A percentile compares a stretch with the other conserved stretches of the same genome.
phyloP scores from a whole-genome alignment of 2,113 vertebrate species.

The Otocyon megalotis region DNA sequence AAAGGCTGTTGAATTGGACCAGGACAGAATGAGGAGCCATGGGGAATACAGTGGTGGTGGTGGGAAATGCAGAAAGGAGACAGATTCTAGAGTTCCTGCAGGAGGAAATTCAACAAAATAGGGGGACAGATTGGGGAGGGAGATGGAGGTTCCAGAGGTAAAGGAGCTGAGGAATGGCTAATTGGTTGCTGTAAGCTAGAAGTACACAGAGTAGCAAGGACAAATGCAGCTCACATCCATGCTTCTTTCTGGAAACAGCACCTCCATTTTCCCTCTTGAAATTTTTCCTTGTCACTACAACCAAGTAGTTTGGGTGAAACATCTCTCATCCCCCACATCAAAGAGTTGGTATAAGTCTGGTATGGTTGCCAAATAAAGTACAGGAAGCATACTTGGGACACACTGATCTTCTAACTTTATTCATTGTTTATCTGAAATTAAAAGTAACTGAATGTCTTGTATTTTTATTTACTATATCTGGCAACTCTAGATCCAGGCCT shows the following conservation, averaged over 20 bases:
- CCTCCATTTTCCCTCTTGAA: neutral
- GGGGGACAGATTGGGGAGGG: no score
- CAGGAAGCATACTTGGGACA: neutral
- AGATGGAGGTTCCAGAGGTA: neutral
- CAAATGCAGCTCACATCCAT: neutral
- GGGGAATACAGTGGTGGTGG: no score
- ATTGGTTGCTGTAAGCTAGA: neutral
- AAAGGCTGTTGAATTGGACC: neutral
- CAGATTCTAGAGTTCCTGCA: neutral
- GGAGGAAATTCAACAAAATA: neutral
- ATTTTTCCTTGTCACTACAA: neutral
- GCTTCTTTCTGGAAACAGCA: neutral
- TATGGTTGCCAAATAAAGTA: neutral
- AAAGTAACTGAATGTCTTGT: neutral
- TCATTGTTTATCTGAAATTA: neutral
- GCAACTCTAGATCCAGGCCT: neutral
- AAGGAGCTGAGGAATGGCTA: neutral
- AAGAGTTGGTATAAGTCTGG: neutral
- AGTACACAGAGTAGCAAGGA: neutral
- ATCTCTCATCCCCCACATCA: neutral
- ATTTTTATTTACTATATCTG: constrained; percentile 23
- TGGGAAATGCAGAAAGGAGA: neutral
- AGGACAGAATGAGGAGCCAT: neutral
- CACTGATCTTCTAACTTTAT: neutral
- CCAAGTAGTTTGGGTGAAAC: neutral